Evolutionary conservation across 1,140 invertebrate species (phyloP).

Genomic region (Rhysida immarginata): DNA sequence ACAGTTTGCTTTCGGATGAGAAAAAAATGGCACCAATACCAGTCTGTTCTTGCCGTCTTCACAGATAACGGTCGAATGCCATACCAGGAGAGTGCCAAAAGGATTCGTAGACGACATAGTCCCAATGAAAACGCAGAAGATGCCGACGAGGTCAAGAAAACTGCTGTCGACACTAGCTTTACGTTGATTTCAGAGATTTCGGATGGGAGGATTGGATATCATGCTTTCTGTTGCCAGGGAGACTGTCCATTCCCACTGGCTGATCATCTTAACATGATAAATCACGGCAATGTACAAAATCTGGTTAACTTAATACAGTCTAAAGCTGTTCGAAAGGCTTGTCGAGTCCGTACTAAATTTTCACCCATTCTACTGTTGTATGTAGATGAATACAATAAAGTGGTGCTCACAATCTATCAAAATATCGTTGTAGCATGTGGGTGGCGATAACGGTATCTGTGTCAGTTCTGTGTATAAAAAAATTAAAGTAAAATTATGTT

Average conservation of each 20-base stretch:
- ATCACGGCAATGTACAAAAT: constrained; percentile 96
- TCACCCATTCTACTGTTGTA: constrained; percentile 87
- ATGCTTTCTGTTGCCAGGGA: constrained; percentile 89
- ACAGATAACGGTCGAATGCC: neutral
- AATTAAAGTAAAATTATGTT: no score
- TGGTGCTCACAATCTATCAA: constrained; percentile 90
- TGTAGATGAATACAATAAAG: constrained; percentile 78
- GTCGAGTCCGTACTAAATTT: constrained; percentile 81
- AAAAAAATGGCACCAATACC: neutral
- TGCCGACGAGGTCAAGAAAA: neutral
- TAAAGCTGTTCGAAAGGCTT: constrained; percentile 71
- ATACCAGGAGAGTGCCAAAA: neutral
- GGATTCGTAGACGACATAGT: neutral
- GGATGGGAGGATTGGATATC: constrained; percentile 99
- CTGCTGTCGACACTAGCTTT: constrained; percentile 51
- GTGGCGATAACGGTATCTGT: no score
- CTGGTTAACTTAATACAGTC: constrained; percentile 85
- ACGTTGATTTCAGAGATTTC: constrained; percentile 91
- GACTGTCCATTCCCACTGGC: constrained; percentile 84
- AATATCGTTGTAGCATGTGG: constrained; percentile 91
- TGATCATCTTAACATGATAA: constrained; percentile 88
- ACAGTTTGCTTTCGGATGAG: neutral
- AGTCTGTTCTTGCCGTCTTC: neutral
- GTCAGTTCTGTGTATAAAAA: no score
- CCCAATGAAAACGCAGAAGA: neutral